A percentile compares a stretch with the other conserved stretches of the same genome.
Evolutionary conservation across 2,888 invertebrate genomes (phyloP).

Genomic region (Campaea margaritaria): DNA sequence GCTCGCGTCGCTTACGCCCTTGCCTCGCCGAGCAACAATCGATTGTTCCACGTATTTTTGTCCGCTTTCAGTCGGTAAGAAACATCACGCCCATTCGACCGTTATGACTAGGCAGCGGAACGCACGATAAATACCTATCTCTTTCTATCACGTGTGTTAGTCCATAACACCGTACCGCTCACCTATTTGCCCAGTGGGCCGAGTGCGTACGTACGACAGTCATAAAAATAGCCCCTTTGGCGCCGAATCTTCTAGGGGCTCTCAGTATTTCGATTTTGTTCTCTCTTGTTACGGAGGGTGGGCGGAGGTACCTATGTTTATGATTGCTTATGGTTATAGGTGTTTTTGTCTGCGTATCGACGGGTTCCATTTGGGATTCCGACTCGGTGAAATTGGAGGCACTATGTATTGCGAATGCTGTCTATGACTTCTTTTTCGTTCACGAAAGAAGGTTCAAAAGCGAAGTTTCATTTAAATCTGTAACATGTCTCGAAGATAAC

Average conservation of each 20-base stretch:
- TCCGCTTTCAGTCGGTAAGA: conserved; percentile 84
- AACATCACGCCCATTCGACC: conserved; percentile 86
- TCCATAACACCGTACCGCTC: conserved; percentile 68
- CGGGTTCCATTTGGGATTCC: conserved; percentile 26
- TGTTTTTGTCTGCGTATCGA: conserved; percentile 49
- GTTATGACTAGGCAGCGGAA: conserved; percentile 83
- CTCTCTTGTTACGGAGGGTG: conserved; percentile 75
- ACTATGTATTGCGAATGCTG: not conserved
- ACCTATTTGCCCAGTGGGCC: conserved; percentile 83
- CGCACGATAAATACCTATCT: conserved; percentile 77
- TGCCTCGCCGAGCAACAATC: conserved; percentile 64
- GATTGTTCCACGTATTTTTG: conserved; percentile 85
- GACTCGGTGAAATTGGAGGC: conserved; percentile 28
- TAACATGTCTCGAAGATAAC: conserved; percentile 39
- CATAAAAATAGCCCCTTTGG: conserved; percentile 85
- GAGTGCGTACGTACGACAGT: conserved; percentile 82
- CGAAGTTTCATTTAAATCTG: not conserved
- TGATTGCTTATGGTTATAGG: conserved; percentile 65
- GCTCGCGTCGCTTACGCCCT: conserved; percentile 65
- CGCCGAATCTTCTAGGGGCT: conserved; percentile 82
- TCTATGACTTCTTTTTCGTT: not conserved
- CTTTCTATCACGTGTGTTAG: conserved; percentile 76
- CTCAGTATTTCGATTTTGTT: conserved; percentile 79
- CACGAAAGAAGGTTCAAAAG: not conserved
- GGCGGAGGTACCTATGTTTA: conserved; percentile 60